Percentiles rank a stretch among this genome's conserved stretches.
Evolutionary conservation across 2,797 vertebrate species (phyloP).

Genomic region (Molossus molossus): DNA sequence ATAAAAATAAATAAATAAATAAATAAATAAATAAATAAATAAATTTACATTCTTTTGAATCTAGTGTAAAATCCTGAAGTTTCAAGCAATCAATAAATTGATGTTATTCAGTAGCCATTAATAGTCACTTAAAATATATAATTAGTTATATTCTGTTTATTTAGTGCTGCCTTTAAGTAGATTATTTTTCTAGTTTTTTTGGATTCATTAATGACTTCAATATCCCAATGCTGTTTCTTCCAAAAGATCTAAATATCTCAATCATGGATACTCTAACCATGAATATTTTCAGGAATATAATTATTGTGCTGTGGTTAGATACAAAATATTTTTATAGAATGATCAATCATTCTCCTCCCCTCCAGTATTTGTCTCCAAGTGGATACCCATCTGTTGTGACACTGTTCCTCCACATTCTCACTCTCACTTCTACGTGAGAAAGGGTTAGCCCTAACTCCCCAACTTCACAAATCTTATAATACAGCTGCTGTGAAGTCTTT

Average conservation of each 20-base stretch:
- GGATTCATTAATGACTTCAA: not conserved
- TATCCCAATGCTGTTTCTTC: not conserved
- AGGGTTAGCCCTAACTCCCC: not conserved
- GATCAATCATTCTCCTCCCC: not conserved
- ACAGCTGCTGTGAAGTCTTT: not conserved
- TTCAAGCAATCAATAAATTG: not conserved
- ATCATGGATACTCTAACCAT: not conserved
- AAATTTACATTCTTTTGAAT: constrained; percentile 25
- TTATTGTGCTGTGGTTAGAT: not conserved
- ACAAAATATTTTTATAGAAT: not conserved
- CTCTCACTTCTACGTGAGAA: not conserved
- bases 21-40: constrained; percentile 6
- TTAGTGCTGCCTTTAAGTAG: constrained; percentile 12
- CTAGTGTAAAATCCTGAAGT: constrained; percentile 9
- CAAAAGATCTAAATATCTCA: not conserved
- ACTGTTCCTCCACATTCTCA: not conserved
- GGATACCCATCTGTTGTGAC: not conserved
- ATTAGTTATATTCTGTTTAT: constrained; percentile 20
- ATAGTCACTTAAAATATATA: constrained; percentile 12
- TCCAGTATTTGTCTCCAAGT: not conserved
- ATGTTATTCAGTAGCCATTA: constrained; percentile 8
- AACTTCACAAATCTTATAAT: not conserved
- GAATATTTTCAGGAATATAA: not conserved
- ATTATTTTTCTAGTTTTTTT: not conserved
- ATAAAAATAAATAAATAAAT: not conserved